These are phyloP conservation scores for Cyanistes caeruleus DNA, from an alignment of 2,113 vertebrate genomes.

Conservation along the genomic window DNA sequence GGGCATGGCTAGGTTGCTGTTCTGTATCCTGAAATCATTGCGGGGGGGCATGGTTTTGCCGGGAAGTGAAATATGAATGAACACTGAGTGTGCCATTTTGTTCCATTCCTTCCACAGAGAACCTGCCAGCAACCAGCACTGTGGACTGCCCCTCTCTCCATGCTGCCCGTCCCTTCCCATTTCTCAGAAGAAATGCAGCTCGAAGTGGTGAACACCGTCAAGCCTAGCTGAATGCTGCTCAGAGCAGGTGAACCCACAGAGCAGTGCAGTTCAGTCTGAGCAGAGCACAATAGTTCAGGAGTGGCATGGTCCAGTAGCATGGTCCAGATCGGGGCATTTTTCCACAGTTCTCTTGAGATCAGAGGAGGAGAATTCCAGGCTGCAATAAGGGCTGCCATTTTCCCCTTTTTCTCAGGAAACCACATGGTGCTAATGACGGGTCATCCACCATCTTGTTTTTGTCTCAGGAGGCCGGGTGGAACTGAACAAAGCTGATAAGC, in stretches of 20 bases:
- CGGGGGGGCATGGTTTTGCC: no score
- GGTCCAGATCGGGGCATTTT: not conserved
- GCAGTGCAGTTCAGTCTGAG: not conserved
- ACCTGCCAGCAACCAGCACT: not conserved
- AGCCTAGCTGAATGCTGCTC: not conserved
- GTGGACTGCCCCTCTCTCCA: no score
- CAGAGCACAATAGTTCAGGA: not conserved
- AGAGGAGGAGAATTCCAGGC: not conserved
- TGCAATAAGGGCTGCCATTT: not conserved
- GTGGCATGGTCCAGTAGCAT: not conserved
- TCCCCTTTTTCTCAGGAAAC: not conserved
- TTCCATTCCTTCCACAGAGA: not conserved
- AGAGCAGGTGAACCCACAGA: accelerated
- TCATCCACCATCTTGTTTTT: not conserved
- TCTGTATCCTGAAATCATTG: accelerated
- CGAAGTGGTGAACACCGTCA: not conserved
- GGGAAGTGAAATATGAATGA: not conserved
- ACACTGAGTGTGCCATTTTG: not conserved
- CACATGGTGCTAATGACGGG: not conserved
- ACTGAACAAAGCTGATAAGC: not conserved
- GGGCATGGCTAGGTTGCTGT: not conserved
- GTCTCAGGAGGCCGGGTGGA: not conserved
- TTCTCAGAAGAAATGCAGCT: not conserved
- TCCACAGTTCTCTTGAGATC: not conserved
- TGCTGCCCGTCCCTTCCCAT: accelerated